Evolutionary conservation across 2,113 vertebrate genomes (phyloP), one percentile per base, ranked within the genome.

Genomic region (Gymnarchus niloticus): DNA sequence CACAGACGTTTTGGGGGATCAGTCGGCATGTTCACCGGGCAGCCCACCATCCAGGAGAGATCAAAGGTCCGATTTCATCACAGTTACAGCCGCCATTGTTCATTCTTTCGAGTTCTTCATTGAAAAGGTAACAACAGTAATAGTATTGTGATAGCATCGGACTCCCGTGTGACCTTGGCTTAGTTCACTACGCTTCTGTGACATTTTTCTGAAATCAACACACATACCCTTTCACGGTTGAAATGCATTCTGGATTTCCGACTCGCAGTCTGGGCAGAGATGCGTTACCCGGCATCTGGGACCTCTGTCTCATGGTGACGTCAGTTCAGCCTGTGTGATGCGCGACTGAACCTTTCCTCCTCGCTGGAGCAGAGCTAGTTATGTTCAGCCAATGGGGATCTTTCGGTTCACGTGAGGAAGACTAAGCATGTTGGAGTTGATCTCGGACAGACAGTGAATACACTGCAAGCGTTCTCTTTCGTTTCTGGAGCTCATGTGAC

Each of bases 71-170:
- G 86, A 90, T 92, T 93, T 88, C 91, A 91, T 92, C 84, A 49
- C 86, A 90, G 91, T 92, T 92, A 92, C 89, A 86, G 80, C 88
- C 87, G 87, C 88, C 87, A 92, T 92, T 91, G 91, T 90, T 93
- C 90, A 92, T 92, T 91, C 88, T 91, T 88, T 89, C 87, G 83
- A 91, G 90, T 90, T 90, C 88, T 89, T 88, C 87, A 88, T 83
- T 89, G 88, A 89, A 87, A 91, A 89, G 89, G 83, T 88, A 86
- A 89, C 90, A 92, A 89, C 90, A 89, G 86, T 91, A 89, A 91
- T 88, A 89, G 14, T 73, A 19, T 33, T 37, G 28, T 73, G 33
- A 3, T 1, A 69, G 61, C 28, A 6, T 69, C 12, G 28, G 61
- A 69, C 12, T 73, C 65, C 33, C 65, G 65, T 2, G 14, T 73